Evolutionary conservation across 2,888 invertebrate species (phyloP), one percentile per base, ranked within the genome.

Genomic region (Heteromurus nitidus): DNA sequence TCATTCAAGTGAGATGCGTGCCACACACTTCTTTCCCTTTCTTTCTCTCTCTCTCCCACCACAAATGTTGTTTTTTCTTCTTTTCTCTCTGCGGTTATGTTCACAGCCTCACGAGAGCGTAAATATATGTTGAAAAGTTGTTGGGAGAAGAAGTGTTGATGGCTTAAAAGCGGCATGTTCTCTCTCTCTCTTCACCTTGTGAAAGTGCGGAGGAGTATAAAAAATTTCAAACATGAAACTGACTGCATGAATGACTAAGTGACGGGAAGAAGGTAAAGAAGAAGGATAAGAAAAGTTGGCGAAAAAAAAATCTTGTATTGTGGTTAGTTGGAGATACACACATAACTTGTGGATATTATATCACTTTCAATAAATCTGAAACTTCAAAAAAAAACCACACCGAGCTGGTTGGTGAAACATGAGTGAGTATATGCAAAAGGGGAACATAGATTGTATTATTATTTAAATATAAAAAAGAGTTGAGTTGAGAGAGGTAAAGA

Each of bases 271-370:
- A n/a, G 28, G 53, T 31, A 30, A 36, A 24, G 65, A 65, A 28
- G 13, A 26, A 47, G 65, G 31, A n/a, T 36, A 2, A 36, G 53
- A 26, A 68, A 68, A 30, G 53, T 68, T 68, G 24, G 53, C 24
- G 69, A 31, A 55, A 47, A 55, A 69, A 50, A n/a, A n/a, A n/a
- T 36, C 36, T 47, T 3, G 11, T 9, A 22, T 30, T 24, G 36
- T 36, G 69, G 36, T 24, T 69, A 22, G 36, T 20, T 67, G 47
- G 65, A n/a, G n/a, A n/a, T n/a, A n/a, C n/a, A n/a, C n/a, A n/a
- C n/a, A 69, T 36, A 68, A 53, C 24, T 69, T 69, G 11, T 36
- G 24, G n/a, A 65, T n/a, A n/a, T n/a, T n/a, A 55, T 55, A 69
- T 69, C 69, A 55, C 69, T 55, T 55, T 55, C 69, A 20, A 53